phyloP scores from a whole-genome alignment of 2,888 invertebrate species.

The Leuctra nigra region DNA sequence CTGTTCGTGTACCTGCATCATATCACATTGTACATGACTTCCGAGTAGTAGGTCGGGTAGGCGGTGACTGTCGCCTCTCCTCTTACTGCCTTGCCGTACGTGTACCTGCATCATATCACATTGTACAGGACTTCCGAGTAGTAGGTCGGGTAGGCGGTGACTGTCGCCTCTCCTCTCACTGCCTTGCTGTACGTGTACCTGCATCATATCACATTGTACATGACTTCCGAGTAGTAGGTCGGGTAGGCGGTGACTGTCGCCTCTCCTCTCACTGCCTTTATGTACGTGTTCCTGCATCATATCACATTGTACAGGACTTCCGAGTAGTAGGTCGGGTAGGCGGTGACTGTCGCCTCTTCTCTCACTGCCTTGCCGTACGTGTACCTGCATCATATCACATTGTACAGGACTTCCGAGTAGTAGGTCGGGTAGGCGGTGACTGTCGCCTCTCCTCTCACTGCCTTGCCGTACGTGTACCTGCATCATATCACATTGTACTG shows the following conservation, averaged over 20 bases:
- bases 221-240: slow-evolving; percentile 67
- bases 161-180: slow-evolving; percentile 76
- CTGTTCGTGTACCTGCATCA: slow-evolving; percentile 71
- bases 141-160: slow-evolving; percentile 77
- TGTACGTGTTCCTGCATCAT: slow-evolving; percentile 66
- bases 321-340: slow-evolving; percentile 76
- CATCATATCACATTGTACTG: slow-evolving; percentile 47
- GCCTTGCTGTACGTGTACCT: slow-evolving; percentile 83
- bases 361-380: slow-evolving; percentile 80
- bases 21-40: slow-evolving; percentile 55
- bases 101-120: slow-evolving; percentile 55
- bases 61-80: slow-evolving; percentile 81
- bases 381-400: slow-evolving; percentile 51
- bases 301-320: slow-evolving; percentile 57
- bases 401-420: slow-evolving; percentile 66
- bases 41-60: slow-evolving; percentile 74
- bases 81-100: slow-evolving; percentile 77
- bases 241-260: slow-evolving; percentile 79
- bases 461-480: slow-evolving; percentile 79
- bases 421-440: slow-evolving; percentile 78
- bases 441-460: slow-evolving; percentile 79
- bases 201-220: slow-evolving; percentile 45
- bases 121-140: slow-evolving; percentile 66
- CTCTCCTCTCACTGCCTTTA: slow-evolving; percentile 79
- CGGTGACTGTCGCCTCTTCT: slow-evolving; percentile 78